phyloP scores from a whole-genome alignment of 2,888 invertebrate genomes.

The Elaeidobius kamerunicus region DNA sequence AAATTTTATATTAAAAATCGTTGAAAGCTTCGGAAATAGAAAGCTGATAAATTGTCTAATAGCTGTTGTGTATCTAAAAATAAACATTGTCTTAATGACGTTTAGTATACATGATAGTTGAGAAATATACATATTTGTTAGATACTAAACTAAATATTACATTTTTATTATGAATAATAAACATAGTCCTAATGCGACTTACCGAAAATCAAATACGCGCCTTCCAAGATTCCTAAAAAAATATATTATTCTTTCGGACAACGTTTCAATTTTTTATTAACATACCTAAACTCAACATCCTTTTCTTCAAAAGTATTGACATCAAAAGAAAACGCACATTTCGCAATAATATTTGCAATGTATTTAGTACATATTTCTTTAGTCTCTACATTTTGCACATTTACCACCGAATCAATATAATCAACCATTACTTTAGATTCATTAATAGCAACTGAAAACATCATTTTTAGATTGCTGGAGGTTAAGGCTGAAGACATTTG shows the following conservation, averaged over 20 bases:
- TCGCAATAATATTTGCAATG: slow-evolving; percentile 50
- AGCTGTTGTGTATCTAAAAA: slow-evolving; percentile 30
- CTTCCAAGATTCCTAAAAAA: slow-evolving; percentile 14
- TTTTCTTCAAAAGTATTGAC: slow-evolving; percentile 46
- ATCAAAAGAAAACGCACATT: slow-evolving; percentile 50
- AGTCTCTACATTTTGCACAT: slow-evolving; percentile 34
- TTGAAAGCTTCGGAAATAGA: slow-evolving; percentile 36
- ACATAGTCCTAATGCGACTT: neutral
- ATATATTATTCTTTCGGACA: neutral
- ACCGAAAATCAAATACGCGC: slow-evolving; percentile 17
- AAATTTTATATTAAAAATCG: slow-evolving; percentile 38
- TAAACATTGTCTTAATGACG: neutral
- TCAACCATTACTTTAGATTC: slow-evolving; percentile 28
- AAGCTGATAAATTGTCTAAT: slow-evolving; percentile 38
- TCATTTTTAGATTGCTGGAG: slow-evolving; percentile 54
- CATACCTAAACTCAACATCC: slow-evolving; percentile 44
- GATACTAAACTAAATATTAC: neutral
- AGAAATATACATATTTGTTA: neutral
- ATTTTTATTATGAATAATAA: neutral
- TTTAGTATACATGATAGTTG: neutral
- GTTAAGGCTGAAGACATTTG: slow-evolving; percentile 57
- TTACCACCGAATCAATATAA: slow-evolving; percentile 4
- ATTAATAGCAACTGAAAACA: slow-evolving; percentile 51
- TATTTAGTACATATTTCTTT: slow-evolving; percentile 46
- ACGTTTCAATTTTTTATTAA: neutral